Conservation (phyloP, 2,888 invertebrate genomes). For the Cerceris ruficornis region DNA sequence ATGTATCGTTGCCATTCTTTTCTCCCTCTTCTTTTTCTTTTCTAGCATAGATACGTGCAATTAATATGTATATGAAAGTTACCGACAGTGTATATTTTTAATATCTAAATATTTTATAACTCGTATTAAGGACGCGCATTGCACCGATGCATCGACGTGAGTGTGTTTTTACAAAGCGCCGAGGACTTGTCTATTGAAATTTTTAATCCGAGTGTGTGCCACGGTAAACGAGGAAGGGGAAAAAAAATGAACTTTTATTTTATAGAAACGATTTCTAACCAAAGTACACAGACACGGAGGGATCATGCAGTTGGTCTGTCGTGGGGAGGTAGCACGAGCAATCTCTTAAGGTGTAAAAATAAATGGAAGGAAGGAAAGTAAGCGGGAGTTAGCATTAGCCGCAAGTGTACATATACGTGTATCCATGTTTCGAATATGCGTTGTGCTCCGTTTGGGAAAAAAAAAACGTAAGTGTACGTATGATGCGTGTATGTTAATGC, state of each 20-base stretch:
- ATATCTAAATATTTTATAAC: conserved; percentile 76
- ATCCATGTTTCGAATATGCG: conserved; percentile 30
- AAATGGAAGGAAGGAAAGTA: conserved; percentile 34
- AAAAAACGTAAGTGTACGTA: conserved; percentile 37
- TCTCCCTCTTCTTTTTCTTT: conserved; percentile 42
- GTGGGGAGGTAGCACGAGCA: conserved; percentile 41
- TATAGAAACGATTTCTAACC: conserved; percentile 72
- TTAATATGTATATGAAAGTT: conserved; percentile 78
- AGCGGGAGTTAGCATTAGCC: conserved; percentile 3
- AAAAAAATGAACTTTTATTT: conserved; percentile 50
- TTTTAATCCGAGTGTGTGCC: conserved; percentile 59
- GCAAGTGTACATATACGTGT: conserved; percentile 29
- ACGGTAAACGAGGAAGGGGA: neutral
- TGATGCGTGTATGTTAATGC: conserved; percentile 54
- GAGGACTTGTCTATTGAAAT: conserved; percentile 56
- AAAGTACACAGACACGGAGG: conserved; percentile 69
- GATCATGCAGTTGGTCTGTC: conserved; percentile 47
- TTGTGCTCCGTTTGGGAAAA: conserved; percentile 8
- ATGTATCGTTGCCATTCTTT: conserved; percentile 76
- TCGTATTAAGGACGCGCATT: conserved; percentile 56
- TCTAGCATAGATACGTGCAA: conserved; percentile 74
- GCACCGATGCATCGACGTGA: conserved; percentile 40
- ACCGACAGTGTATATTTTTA: conserved; percentile 80
- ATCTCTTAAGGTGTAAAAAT: conserved; percentile 30
- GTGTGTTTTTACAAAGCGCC: conserved; percentile 56